Base-by-base conservation (phyloP, 2,797 vertebrate species). In the Poecilia wingei region DNA sequence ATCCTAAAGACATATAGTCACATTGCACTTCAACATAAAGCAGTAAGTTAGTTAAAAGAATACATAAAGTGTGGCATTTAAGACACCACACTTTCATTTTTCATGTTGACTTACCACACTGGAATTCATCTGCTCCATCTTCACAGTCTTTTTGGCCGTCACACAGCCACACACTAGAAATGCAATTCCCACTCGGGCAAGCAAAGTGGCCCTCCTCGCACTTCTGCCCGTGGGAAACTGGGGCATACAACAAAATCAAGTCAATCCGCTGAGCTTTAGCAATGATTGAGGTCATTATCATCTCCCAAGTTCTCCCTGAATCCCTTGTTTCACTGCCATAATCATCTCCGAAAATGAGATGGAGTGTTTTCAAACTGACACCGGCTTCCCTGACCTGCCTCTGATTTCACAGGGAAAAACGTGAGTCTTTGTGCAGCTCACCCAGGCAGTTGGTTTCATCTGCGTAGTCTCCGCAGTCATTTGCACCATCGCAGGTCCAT, bases 71-170 rank as follows among this genome's bases (percentile, higher is more conserved):
- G 33, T 8, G 9, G 8, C 61, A 66, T 45, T 45, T n/a, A n/a
- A 6, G 1, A n/a, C 66, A 41, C 22, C 22, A 43, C 1, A 43
- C 66, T 43, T n/a, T 41, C 3, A 68, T 41, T 4, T 66, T 41
- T n/a, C 12, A 49, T 85, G 80, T 75, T 79, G 55, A 77, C 94
- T 93, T 94, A 99, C 98, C 98, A 87, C 98, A 99, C 80, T 99
- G 97, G 83, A 98, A 95, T 90, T 99, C 98, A 92, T 99, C 98
- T 0, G 96, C 96, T 79, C 98, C 98, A 8, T 99, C 98, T 90
- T 99, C 98, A 84, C 98, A 99, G 92, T 99, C 98, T 92, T 97
- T 98, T 89, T 99, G 98, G 87, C 98, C 98, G 81, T 99, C 98
- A 64, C 98, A 99, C 85, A 99, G 93, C 98, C 98, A 99, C 80